Evolutionary conservation across 2,888 invertebrate species (phyloP), one percentile per base, ranked within the genome.

Genomic region (Lycia hirtaria): DNA sequence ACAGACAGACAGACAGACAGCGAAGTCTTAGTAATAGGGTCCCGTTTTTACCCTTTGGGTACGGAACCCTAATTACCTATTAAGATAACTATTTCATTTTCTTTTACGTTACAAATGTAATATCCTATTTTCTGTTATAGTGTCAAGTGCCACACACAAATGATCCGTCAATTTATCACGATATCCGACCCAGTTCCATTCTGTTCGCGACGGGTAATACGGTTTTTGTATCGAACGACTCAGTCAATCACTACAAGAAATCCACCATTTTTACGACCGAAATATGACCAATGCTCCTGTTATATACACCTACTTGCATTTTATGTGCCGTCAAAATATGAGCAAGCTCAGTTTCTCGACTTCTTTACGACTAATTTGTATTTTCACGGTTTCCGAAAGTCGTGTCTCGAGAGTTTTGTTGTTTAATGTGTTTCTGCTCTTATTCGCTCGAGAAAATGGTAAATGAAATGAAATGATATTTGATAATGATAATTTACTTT

Each of bases 151-250:
- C 32, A 64, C 67, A 69, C 68, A 65, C 71, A 70, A 72, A 75
- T 73, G 72, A 76, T 76, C 69, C 72, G 73, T 72, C 68, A 71
- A 74, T 78, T 73, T 73, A 75, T 76, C 73, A 74, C 65, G 72
- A 66, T 64, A 73, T 62, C 51, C 65, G 68, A 72, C 69, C 69
- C 61, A 64, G 62, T 62, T 64, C 55, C 57, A 62, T 55, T 60
- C 51, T 68, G 60, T 63, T 72, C 58, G 62, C 54, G 64, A 70
- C 58, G 64, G 66, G 71, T 73, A 76, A 79, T 69, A 72, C 52
- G 61, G 67, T 75, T 76, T 78, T 76, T 75, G 71, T 72, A 70
- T 71, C 68, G 71, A 76, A 76, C 65, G 72, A 74, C 68, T 71
- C 61, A 65, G 47, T 47, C 32, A 14, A 47, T 55, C 56, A 56